A percentile compares a stretch with the other conserved stretches of the same genome.
These are phyloP conservation scores for Sylvia borin DNA, from an alignment of 2,797 vertebrate species.

Conservation along the genomic window DNA sequence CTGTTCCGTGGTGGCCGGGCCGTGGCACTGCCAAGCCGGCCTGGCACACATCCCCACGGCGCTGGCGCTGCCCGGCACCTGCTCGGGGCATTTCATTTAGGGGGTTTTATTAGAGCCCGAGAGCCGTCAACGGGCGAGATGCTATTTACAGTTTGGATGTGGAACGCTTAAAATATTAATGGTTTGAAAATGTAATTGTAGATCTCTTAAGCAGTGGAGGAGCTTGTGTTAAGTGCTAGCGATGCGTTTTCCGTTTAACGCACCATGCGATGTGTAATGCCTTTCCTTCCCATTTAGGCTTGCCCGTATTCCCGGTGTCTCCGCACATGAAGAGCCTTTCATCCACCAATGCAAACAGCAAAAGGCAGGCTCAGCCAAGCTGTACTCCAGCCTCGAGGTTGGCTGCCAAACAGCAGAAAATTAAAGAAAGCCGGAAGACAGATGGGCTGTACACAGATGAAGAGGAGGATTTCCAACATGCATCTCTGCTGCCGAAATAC, in stretches of 20 bases:
- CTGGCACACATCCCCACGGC: background rate
- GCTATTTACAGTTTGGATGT: constrained; percentile 60
- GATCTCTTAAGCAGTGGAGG: constrained; percentile 73
- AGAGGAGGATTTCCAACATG: constrained; percentile 80
- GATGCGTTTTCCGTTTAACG: constrained; percentile 67
- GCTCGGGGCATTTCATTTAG: background rate
- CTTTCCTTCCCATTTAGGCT: constrained; percentile 79
- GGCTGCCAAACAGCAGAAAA: constrained; percentile 86
- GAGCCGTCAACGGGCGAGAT: constrained; percentile 26
- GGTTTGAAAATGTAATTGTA: constrained; percentile 74
- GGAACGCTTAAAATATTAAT: constrained; percentile 75
- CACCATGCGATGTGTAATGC: constrained; percentile 73
- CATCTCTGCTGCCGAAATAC: constrained; percentile 87
- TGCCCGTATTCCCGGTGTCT: constrained; percentile 81
- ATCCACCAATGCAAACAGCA: constrained; percentile 83
- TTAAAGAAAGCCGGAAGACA: constrained; percentile 91
- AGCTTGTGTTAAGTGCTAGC: constrained; percentile 72
- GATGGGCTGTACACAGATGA: constrained; percentile 83
- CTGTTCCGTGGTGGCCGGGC: background rate
- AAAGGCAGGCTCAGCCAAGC: constrained; percentile 84
- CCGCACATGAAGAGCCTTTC: constrained; percentile 79
- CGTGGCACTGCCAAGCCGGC: background rate
- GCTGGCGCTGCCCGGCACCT: background rate
- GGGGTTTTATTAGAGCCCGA: background rate
- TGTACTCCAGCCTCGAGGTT: constrained; percentile 85